These are phyloP conservation scores for Sweltsa coloradensis DNA, from an alignment of 1,140 invertebrate species.

Conservation along the genomic window DNA sequence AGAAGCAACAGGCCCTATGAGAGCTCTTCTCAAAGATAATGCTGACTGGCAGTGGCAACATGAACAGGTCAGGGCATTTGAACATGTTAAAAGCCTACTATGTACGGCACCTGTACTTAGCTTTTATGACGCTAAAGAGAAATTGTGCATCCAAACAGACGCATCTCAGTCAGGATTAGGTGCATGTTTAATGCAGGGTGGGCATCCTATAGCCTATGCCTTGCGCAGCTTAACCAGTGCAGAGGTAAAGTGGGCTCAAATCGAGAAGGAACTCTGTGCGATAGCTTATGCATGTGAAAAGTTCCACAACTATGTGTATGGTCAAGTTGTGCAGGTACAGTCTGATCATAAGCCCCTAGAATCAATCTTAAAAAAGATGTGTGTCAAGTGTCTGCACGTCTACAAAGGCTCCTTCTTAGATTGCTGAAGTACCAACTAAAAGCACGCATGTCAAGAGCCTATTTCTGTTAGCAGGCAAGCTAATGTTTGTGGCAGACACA, in stretches of 20 bases:
- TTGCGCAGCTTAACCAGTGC: constrained; percentile 18
- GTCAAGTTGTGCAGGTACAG: constrained; percentile 11
- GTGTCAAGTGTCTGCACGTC: no score
- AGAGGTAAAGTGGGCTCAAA: constrained; percentile 20
- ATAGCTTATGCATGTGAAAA: constrained; percentile 19
- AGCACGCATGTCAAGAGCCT: no score
- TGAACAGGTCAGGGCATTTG: no score
- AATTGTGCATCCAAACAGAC: constrained; percentile 16
- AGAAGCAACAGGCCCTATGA: constrained; percentile 12
- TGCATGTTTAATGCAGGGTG: constrained; percentile 16
- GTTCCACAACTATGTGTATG: constrained; percentile 21
- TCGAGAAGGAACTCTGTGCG: constrained; percentile 18
- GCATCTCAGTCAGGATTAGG: constrained; percentile 15
- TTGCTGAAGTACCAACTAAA: no score
- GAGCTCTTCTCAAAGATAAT: constrained; percentile 15
- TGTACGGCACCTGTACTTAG: constrained; percentile 17
- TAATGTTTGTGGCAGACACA: no score
- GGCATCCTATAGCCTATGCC: constrained; percentile 26
- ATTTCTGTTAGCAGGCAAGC: no score
- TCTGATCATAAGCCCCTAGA: constrained; percentile 21
- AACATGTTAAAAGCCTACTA: no score
- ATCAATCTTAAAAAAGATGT: constrained; percentile 27
- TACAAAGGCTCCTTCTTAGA: no score
- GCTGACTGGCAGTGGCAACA: constrained; percentile 13
- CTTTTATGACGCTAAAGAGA: constrained; percentile 19